Percentiles rank a stretch among this genome's conserved stretches.
Evolutionary conservation across 2,797 vertebrate species (phyloP).

Genomic region (Enteromius viviparus): DNA sequence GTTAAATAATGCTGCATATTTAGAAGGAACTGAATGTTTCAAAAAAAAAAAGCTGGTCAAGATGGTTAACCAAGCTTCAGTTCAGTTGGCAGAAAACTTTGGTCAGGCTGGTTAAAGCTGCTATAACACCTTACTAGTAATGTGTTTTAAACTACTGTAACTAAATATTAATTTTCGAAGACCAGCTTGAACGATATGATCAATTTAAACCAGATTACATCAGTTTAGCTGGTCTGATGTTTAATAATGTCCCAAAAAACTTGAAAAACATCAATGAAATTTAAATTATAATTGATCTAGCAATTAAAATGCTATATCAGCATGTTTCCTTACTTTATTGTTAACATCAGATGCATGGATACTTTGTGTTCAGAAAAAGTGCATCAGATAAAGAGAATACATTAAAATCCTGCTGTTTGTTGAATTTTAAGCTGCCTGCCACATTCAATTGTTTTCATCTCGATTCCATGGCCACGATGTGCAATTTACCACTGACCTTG

Average conservation of each 20-base stretch:
- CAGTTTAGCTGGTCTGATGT: not conserved
- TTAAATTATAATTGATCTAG: not conserved
- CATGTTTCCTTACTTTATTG: not conserved
- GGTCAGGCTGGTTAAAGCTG: not conserved
- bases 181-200: not conserved
- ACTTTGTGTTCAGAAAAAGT: conserved; percentile 19
- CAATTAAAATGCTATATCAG: not conserved
- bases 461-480: conserved; percentile 31
- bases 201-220: not conserved
- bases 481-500: conserved; percentile 29
- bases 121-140: not conserved
- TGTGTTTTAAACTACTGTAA: not conserved
- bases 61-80: no score
- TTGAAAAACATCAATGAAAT: not conserved
- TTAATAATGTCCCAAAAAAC: not conserved
- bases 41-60: not conserved
- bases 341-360: not conserved
- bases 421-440: conserved; percentile 31
- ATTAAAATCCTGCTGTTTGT: conserved; percentile 27
- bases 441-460: conserved; percentile 15
- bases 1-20: no score
- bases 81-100: no score
- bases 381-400: conserved; percentile 25
- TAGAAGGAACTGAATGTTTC: no score
- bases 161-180: not conserved